Percentiles rank a stretch among this genome's conserved stretches.
Evolutionary conservation across 2,113 vertebrate genomes (phyloP).

Genomic region (Axis porcinus): DNA sequence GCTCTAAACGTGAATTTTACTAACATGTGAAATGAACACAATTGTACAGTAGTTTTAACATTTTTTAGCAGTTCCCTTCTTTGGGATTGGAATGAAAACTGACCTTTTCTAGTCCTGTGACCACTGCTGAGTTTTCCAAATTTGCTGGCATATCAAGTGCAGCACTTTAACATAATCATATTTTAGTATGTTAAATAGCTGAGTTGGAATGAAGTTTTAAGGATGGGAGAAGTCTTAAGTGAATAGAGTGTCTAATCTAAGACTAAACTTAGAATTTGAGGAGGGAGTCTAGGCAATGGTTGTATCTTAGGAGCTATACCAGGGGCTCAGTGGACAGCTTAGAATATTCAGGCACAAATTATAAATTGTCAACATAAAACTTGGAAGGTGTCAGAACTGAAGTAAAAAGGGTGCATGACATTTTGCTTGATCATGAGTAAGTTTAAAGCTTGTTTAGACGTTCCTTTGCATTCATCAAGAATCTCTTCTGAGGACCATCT

Average conservation of each 20-base stretch:
- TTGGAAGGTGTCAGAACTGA: not conserved
- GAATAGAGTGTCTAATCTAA: not conserved
- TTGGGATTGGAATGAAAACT: too few relatives aligned
- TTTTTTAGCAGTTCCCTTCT: too few relatives aligned
- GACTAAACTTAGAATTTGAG: not conserved
- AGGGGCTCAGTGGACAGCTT: not conserved
- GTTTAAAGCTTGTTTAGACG: not conserved
- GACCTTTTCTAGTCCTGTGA: too few relatives aligned
- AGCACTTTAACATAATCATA: too few relatives aligned
- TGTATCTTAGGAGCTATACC: accelerated
- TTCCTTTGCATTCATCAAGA: not conserved
- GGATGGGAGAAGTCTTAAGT: not conserved
- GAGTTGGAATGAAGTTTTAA: not conserved
- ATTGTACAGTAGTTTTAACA: too few relatives aligned
- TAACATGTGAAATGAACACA: too few relatives aligned
- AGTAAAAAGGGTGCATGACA: not conserved
- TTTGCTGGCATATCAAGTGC: too few relatives aligned
- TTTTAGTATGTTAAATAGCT: too few relatives aligned
- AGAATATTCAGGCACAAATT: not conserved
- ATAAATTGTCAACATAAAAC: not conserved
- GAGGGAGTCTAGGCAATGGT: not conserved
- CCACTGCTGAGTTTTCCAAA: too few relatives aligned
- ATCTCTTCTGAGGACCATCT: not conserved
- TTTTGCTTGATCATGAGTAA: not conserved
- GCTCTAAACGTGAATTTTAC: too few relatives aligned